phyloP scores from a whole-genome alignment of 2,113 vertebrate genomes.

The Turdus rufiventris region DNA sequence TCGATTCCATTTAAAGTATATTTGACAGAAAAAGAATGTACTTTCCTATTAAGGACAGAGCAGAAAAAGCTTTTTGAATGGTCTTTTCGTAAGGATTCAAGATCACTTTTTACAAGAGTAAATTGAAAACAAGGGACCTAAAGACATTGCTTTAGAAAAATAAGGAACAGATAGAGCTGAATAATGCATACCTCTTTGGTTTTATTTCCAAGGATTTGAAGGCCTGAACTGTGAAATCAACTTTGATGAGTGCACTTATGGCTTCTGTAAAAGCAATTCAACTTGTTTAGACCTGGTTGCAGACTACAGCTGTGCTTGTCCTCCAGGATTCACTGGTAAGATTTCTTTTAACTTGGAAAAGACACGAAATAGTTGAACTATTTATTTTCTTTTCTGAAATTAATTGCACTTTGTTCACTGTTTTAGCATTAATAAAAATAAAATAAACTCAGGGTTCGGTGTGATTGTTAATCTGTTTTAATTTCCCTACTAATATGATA shows the following conservation, averaged over 20 bases:
- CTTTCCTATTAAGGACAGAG: neutral
- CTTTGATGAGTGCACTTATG: slow-evolving; percentile 73
- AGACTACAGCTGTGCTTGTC: slow-evolving; percentile 75
- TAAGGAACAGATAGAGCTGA: neutral
- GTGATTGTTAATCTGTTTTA: neutral
- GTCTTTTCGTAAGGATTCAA: neutral
- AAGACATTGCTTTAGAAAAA: neutral
- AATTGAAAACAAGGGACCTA: neutral
- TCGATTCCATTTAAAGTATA: neutral
- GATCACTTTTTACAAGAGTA: neutral
- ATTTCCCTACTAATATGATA: neutral
- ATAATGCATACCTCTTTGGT: neutral
- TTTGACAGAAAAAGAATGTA: neutral
- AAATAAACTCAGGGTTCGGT: neutral
- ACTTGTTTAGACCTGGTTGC: slow-evolving; percentile 74
- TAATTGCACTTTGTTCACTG: neutral
- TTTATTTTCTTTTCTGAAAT: neutral
- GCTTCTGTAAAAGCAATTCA: slow-evolving; percentile 76
- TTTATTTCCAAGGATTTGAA: slow-evolving; percentile 61
- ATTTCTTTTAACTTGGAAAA: slow-evolving; percentile 1
- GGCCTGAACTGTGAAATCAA: slow-evolving; percentile 76
- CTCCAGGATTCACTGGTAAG: slow-evolving; percentile 72
- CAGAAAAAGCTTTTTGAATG: neutral
- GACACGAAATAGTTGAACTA: neutral
- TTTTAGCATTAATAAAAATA: neutral